Evolutionary conservation across 2,113 vertebrate genomes (phyloP).

Genomic region (Bambusicola thoracicus): DNA sequence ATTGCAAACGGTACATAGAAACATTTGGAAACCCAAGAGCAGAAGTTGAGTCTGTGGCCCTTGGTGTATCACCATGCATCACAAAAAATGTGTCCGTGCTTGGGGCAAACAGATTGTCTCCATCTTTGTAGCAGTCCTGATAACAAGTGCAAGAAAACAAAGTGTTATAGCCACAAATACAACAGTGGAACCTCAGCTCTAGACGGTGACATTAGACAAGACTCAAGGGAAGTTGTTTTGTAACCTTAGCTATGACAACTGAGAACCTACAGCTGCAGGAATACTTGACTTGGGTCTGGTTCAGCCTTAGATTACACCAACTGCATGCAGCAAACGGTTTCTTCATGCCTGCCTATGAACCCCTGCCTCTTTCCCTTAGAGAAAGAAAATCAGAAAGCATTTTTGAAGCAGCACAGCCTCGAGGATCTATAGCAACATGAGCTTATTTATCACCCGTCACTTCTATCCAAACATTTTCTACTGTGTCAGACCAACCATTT

Average conservation of each 20-base stretch:
- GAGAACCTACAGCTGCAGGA: not conserved
- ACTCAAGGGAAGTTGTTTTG: not conserved
- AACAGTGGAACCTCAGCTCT: not conserved
- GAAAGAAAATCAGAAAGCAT: constrained; percentile 4
- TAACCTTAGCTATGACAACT: constrained; percentile 33
- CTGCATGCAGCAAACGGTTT: not conserved
- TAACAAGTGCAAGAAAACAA: not conserved
- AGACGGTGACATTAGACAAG: not conserved
- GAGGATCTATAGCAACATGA: constrained; percentile 24
- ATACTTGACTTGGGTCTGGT: not conserved
- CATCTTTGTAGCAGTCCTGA: not conserved
- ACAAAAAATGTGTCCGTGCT: not conserved
- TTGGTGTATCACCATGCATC: not conserved
- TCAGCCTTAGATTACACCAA: not conserved
- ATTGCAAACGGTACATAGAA: not conserved
- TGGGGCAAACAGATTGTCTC: not conserved
- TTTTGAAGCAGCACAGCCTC: constrained; percentile 17
- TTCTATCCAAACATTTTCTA: constrained; percentile 40
- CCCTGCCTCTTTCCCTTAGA: not conserved
- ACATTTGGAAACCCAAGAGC: not conserved
- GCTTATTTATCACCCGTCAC: constrained; percentile 31
- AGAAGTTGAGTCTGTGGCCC: not conserved
- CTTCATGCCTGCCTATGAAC: not conserved
- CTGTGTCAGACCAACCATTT: constrained; percentile 33
- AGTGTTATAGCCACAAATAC: not conserved